Evolutionary conservation across 2,888 invertebrate species (phyloP), one percentile per base, ranked within the genome.

Genomic region (Nomada fucata): DNA sequence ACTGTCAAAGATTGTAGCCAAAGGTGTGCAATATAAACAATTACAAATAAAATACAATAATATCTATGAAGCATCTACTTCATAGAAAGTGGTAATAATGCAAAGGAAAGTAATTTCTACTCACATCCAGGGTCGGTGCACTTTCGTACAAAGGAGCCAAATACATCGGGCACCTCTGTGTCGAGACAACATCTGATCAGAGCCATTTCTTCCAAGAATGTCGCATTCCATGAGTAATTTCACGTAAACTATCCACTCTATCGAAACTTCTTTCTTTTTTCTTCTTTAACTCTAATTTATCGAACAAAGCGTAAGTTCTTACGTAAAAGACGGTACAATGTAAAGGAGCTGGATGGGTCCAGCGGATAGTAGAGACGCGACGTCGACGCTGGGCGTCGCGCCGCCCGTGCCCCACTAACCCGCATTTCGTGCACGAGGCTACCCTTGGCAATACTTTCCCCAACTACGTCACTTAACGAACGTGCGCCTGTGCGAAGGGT

Each of bases 51-150:
- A 47, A 15, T 47, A 47, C 15, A 47, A 47, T 15, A 47, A 47
- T 15, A 47, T 47, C 47, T 13, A 47, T 47, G 11, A 47, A 47
- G 47, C 47, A 10, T 47, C 47, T 15, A 15, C 13, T 47, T 23
- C 23, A 23, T 23, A 23, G 23, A 1, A 23, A 23, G 23, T 23
- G 1, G 23, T 23, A 23, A 23, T 10, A 47, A 29, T 44, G 5
- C 1, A 23, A 11, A 63, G 3, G 1, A 42, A 53, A 11, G n/a
- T 1, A 18, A 64, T 44, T 44, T 11, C 20, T 94, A 97, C 97
- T 97, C 95, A 97, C 97, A 97, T 91, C 96, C 96, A 76, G 97
- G 96, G 94, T 97, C 97, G 63, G 97, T 96, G 93, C 97, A 97
- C 94, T 97, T 97, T 94, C 96, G 96, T 59, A 96, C 95, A 89